Conservation (phyloP, 2,888 invertebrate species). For the Drosophila multiciliata region DNA sequence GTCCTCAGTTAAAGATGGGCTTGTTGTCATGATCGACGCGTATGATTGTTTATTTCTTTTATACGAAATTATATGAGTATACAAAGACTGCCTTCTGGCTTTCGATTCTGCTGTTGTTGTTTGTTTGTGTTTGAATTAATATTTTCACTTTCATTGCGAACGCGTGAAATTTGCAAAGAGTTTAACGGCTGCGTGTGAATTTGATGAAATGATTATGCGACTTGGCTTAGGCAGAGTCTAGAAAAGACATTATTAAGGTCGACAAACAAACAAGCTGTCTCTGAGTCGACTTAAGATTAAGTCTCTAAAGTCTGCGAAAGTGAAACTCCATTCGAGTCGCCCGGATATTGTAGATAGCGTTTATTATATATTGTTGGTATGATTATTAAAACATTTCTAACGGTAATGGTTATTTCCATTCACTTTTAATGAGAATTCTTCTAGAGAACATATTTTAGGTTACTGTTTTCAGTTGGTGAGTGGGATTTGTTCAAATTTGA, state of each 20-base stretch:
- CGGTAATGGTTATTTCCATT: not conserved
- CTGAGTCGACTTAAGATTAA: slow-evolving; percentile 9
- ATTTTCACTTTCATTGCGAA: slow-evolving; percentile 74
- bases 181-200: slow-evolving; percentile 70
- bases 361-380: not conserved
- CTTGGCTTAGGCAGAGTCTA: slow-evolving; percentile 13
- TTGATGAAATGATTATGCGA: slow-evolving; percentile 45
- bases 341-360: not conserved
- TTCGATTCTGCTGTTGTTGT: slow-evolving; percentile 9
- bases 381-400: not conserved
- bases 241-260: slow-evolving; percentile 9
- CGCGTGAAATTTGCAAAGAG: slow-evolving; percentile 56
- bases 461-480: not conserved
- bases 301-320: slow-evolving; percentile 31
- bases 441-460: not conserved
- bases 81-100: slow-evolving; percentile 16
- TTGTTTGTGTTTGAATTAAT: slow-evolving; percentile 6
- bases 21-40: slow-evolving; percentile 41
- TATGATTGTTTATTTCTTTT: slow-evolving; percentile 29
- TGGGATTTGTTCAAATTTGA: not conserved
- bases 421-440: not conserved
- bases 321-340: slow-evolving; percentile 34
- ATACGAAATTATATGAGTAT: slow-evolving; percentile 39
- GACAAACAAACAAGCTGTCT: slow-evolving; percentile 3
- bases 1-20: slow-evolving; percentile 15